A percentile compares a stretch with the other conserved stretches of the same genome.
Evolutionary conservation across 2,888 invertebrate genomes (phyloP).

Genomic region (Cosmia pyralina): DNA sequence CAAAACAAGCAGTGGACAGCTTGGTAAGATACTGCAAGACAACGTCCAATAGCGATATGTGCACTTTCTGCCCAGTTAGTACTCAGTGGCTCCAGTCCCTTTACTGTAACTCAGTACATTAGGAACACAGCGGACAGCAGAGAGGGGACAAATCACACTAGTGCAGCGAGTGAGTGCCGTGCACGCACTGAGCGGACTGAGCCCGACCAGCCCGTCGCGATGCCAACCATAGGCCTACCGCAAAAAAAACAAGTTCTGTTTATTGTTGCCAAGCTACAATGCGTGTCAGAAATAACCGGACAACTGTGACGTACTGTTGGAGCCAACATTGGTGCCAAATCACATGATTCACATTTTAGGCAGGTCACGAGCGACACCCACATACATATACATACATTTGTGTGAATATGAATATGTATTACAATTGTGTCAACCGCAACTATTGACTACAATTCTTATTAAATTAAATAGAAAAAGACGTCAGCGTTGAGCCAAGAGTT

Average conservation of each 20-base stretch:
- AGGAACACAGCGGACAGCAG: neutral
- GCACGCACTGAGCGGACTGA: neutral
- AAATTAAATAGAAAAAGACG: slow-evolving; percentile 16
- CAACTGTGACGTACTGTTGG: slow-evolving; percentile 79
- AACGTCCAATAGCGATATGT: neutral
- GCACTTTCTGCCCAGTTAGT: neutral
- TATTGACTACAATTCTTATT: slow-evolving; percentile 51
- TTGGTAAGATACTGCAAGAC: neutral
- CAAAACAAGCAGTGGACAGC: neutral
- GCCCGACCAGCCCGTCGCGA: slow-evolving; percentile 16
- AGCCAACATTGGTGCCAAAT: slow-evolving; percentile 84
- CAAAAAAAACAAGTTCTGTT: slow-evolving; percentile 68
- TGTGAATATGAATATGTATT: slow-evolving; percentile 28
- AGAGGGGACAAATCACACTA: neutral
- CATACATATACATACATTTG: slow-evolving; percentile 68
- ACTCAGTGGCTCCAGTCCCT: too few species aligned
- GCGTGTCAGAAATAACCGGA: slow-evolving; percentile 82
- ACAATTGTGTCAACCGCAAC: slow-evolving; percentile 20
- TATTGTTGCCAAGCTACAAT: slow-evolving; percentile 81
- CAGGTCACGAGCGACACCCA: slow-evolving; percentile 86
- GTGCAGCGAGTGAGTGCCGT: neutral
- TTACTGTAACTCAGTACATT: too few species aligned
- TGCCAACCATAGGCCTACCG: slow-evolving; percentile 64
- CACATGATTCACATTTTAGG: slow-evolving; percentile 87
- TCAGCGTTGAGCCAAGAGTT: slow-evolving; percentile 3